Conservation (phyloP, 2,888 invertebrate genomes). For the Acleris emargana region DNA sequence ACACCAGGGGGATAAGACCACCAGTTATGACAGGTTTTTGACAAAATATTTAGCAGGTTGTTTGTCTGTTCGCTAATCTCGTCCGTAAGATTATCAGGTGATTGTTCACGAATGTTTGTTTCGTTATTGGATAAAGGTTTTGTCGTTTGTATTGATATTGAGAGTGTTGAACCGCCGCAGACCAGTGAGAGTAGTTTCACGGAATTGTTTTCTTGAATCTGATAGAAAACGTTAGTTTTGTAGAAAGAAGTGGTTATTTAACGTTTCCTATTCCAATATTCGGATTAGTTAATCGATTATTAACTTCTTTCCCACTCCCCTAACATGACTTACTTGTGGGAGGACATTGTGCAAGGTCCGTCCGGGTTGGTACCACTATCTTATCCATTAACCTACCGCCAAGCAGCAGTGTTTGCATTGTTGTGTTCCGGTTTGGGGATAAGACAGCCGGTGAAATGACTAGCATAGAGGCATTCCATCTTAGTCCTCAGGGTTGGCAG, state of each 20-base stretch:
- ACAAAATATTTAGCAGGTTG: slow-evolving; percentile 75
- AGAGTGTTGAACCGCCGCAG: slow-evolving; percentile 33
- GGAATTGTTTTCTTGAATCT: slow-evolving; percentile 38
- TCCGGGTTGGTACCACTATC: no score
- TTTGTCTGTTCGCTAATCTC: slow-evolving; percentile 56
- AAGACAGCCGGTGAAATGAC: no score
- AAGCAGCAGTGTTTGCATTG: no score
- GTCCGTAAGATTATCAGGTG: slow-evolving; percentile 57
- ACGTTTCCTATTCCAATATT: no score
- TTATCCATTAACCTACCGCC: no score
- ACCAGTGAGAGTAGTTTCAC: slow-evolving; percentile 44
- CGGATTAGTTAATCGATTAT: no score
- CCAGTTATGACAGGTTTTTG: slow-evolving; percentile 73
- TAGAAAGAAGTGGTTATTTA: neutral
- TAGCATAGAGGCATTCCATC: no score
- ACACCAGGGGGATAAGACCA: slow-evolving; percentile 66
- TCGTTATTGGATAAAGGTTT: slow-evolving; percentile 43
- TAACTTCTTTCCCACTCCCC: no score
- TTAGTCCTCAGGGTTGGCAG: no score
- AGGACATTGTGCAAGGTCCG: no score
- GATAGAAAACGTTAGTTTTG: slow-evolving; percentile 12
- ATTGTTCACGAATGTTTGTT: slow-evolving; percentile 41
- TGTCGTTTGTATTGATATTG: slow-evolving; percentile 28
- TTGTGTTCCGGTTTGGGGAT: no score
- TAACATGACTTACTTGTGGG: no score